Evolutionary conservation across 1,140 invertebrate genomes (phyloP).

Genomic region (Zophobas atratus): DNA sequence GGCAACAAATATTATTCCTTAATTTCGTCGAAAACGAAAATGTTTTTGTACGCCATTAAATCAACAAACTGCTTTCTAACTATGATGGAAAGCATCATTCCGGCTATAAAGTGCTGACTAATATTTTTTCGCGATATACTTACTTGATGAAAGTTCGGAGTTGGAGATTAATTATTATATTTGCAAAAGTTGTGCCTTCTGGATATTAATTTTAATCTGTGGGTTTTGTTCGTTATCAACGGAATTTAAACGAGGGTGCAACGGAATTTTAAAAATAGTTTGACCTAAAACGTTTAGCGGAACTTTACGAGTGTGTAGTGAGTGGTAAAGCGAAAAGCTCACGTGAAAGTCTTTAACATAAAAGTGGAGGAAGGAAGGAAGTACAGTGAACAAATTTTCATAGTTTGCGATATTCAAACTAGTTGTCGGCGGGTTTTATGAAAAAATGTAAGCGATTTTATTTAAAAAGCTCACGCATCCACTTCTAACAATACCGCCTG

Average conservation of each 20-base stretch:
- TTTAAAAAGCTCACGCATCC: conserved; percentile 15
- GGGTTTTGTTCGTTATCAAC: not conserved
- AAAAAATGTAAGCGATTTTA: conserved; percentile 17
- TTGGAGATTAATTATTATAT: conserved; percentile 21
- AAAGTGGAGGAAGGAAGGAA: not conserved
- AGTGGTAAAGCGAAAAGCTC: not conserved
- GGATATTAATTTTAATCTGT: conserved; percentile 6
- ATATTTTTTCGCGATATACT: conserved; percentile 8
- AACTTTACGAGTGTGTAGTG: not conserved
- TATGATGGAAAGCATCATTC: conserved; percentile 10
- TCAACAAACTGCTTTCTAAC: conserved; percentile 14
- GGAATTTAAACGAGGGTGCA: conserved; percentile 1
- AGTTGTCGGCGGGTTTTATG: conserved; percentile 12
- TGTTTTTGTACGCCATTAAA: not conserved
- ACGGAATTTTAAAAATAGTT: conserved; percentile 12
- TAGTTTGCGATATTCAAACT: conserved; percentile 8
- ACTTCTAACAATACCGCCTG: conserved; percentile 21
- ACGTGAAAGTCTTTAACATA: not conserved
- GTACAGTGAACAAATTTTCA: conserved; percentile 28
- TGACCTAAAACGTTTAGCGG: not conserved
- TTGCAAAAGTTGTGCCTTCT: conserved; percentile 2
- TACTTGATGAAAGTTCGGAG: conserved; percentile 7
- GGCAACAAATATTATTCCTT: not conserved
- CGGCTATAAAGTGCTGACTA: conserved; percentile 14
- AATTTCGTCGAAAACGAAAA: not conserved